phyloP scores from a whole-genome alignment of 92 coral and sea anemone genomes.

The Palythoa caribaeorum region DNA sequence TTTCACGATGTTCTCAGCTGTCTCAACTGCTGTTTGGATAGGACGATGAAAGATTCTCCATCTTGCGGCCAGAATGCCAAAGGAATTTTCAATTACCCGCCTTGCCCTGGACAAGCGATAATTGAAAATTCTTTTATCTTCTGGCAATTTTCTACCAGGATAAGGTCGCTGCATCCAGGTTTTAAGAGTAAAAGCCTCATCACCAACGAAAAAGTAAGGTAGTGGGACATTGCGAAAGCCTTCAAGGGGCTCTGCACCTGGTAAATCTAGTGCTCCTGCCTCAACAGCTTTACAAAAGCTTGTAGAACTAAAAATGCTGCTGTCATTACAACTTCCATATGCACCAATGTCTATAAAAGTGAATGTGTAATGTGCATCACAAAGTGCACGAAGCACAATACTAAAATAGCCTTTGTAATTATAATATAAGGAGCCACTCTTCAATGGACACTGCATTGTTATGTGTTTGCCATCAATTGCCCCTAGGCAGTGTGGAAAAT shows the following conservation, averaged over 20 bases:
- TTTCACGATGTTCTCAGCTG: slow-evolving; percentile 31
- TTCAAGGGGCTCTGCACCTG: slow-evolving; percentile 51
- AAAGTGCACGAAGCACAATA: slow-evolving; percentile 58
- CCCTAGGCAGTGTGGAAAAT: slow-evolving; percentile 59
- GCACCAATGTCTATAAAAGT: slow-evolving; percentile 58
- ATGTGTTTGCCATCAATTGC: slow-evolving; percentile 74
- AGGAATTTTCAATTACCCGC: slow-evolving; percentile 55
- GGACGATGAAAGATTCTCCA: slow-evolving; percentile 55
- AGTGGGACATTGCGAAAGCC: slow-evolving; percentile 26
- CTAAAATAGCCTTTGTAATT: slow-evolving; percentile 69
- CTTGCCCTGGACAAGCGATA: slow-evolving; percentile 61
- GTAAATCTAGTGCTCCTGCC: slow-evolving; percentile 31
- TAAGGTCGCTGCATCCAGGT: slow-evolving; percentile 56
- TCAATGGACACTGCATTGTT: slow-evolving; percentile 59
- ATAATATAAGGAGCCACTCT: slow-evolving; percentile 66
- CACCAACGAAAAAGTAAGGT: slow-evolving; percentile 63
- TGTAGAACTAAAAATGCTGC: slow-evolving; percentile 45
- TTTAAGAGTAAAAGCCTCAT: slow-evolving; percentile 69
- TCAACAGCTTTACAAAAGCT: slow-evolving; percentile 50
- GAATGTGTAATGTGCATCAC: slow-evolving; percentile 64
- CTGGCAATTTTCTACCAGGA: slow-evolving; percentile 46
- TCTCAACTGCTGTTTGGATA: slow-evolving; percentile 33
- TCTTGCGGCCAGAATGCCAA: slow-evolving; percentile 62
- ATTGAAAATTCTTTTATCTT: slow-evolving; percentile 47
- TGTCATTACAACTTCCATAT: slow-evolving; percentile 65